Percentiles rank a stretch among this genome's conserved stretches.
phyloP scores from a whole-genome alignment of 2,113 vertebrate genomes.

The Salvelinus alpinus region DNA sequence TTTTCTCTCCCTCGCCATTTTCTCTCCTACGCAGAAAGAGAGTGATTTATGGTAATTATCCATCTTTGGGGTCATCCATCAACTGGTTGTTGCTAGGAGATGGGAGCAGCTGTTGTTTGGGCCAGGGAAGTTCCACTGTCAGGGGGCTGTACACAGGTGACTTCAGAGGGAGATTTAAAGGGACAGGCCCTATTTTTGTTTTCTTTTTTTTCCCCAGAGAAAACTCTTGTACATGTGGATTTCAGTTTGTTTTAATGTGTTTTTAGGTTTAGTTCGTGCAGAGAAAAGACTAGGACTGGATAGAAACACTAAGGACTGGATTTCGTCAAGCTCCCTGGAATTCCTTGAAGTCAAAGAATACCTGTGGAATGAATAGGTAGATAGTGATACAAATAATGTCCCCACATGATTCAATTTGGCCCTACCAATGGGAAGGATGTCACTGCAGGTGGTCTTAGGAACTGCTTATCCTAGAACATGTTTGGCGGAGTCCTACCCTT shows the following conservation, averaged over 20 bases:
- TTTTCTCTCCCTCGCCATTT: constrained; percentile 28
- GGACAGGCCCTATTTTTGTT: constrained; percentile 13
- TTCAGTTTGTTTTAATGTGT: no score
- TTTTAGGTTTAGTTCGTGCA: no score
- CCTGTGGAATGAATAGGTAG: no score
- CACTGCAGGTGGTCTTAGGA: background rate
- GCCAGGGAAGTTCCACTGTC: constrained; percentile 65
- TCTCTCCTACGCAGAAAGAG: constrained; percentile 70
- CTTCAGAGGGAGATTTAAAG: constrained; percentile 57
- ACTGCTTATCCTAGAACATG: background rate
- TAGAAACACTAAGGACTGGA: no score
- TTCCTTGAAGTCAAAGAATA: no score
- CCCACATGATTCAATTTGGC: background rate
- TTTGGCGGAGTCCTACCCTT: background rate
- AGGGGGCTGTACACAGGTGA: constrained; percentile 72
- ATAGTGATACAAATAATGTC: no score
- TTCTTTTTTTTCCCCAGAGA: constrained; percentile 34
- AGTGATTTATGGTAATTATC: constrained; percentile 85
- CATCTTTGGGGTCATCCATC: constrained; percentile 83
- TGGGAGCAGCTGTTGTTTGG: constrained; percentile 80
- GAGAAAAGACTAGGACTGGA: no score
- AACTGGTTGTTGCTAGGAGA: constrained; percentile 83
- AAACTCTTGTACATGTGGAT: background rate
- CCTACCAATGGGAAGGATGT: background rate
- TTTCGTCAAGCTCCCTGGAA: no score